A percentile compares a stretch with the other conserved stretches of the same genome.
phyloP scores from a whole-genome alignment of 2,113 vertebrate genomes.

The Oncorhynchus clarkii region DNA sequence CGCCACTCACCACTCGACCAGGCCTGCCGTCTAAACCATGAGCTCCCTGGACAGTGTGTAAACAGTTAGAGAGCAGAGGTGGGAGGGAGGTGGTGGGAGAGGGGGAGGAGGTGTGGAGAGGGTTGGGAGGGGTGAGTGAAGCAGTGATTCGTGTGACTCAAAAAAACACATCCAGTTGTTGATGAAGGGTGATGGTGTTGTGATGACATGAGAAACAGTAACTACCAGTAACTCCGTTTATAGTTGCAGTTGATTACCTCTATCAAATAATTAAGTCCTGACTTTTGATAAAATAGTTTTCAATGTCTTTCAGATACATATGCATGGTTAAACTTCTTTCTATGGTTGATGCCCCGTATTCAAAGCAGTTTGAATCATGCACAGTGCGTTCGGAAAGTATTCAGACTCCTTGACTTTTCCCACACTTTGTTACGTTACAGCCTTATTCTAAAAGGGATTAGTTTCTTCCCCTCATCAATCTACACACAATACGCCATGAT shows the following conservation, averaged over 20 bases:
- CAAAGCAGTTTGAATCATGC: background rate
- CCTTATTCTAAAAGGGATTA: no score
- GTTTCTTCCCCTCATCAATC: no score
- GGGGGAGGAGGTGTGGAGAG: conserved; percentile 20
- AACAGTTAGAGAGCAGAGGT: conserved; percentile 80
- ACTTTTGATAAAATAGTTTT: background rate
- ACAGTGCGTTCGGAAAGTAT: background rate
- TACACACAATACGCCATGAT: no score
- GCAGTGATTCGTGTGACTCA: conserved; percentile 83
- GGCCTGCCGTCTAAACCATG: conserved; percentile 99
- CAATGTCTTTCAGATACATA: no score
- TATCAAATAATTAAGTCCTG: background rate
- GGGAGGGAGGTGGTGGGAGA: conserved; percentile 32
- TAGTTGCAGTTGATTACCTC: background rate
- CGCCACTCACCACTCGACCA: conserved; percentile 98
- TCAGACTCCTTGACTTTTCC: background rate
- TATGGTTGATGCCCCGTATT: no score
- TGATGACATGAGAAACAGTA: conserved; percentile 46
- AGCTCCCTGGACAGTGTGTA: conserved; percentile 92
- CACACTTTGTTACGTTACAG: no score
- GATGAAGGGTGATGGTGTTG: conserved; percentile 61
- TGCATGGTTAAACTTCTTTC: background rate
- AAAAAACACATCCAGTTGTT: conserved; percentile 65
- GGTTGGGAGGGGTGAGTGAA: conserved; percentile 78
- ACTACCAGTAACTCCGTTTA: conserved; percentile 56